Conservation (phyloP, 2,797 vertebrate genomes). For the Neostethus bicornis region DNA sequence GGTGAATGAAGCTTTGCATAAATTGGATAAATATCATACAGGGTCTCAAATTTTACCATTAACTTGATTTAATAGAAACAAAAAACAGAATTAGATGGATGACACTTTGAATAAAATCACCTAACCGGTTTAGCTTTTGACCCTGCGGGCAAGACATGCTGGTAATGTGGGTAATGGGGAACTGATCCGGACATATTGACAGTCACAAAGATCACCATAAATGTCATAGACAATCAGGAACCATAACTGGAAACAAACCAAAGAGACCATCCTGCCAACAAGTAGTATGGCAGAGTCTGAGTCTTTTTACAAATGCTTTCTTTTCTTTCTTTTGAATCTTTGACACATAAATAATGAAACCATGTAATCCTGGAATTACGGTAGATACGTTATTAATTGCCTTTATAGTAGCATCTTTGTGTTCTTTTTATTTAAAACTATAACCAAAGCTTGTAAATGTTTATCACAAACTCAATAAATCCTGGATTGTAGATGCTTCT, state of each 20-base stretch:
- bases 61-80: slow-evolving; percentile 4
- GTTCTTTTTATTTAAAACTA: neutral
- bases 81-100: slow-evolving; percentile 1
- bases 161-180: slow-evolving; percentile 26
- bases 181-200: neutral
- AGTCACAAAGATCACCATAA: slow-evolving; percentile 4
- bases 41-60: neutral
- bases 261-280: neutral
- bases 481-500: slow-evolving; percentile 8
- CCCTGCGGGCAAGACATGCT: slow-evolving; percentile 1
- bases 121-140: slow-evolving; percentile 1
- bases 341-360: neutral
- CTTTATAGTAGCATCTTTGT: neutral
- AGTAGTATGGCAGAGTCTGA: neutral
- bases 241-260: slow-evolving; percentile 11
- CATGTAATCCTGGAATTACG: no score
- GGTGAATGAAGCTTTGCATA: slow-evolving; percentile 4
- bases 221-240: slow-evolving; percentile 8
- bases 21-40: slow-evolving; percentile 11
- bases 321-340: neutral
- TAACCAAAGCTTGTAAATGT: slow-evolving; percentile 1
- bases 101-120: slow-evolving; percentile 2
- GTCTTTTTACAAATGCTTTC: neutral
- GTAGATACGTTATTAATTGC: no score
- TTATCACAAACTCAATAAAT: slow-evolving; percentile 2